Conservation (phyloP, 2,888 invertebrate species). For the Eudemis profundana region DNA sequence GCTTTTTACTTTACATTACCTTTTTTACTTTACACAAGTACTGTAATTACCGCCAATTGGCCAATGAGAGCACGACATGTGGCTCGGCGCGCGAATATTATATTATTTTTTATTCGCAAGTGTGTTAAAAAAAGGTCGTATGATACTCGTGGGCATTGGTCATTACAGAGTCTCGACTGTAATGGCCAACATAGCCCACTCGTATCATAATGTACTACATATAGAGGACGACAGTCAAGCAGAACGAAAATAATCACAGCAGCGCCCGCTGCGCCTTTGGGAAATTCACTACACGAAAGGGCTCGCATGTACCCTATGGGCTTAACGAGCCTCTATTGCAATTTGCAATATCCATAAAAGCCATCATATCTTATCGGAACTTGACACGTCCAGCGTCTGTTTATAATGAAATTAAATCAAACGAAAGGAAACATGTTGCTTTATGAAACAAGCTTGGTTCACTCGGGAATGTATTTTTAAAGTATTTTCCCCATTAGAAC, state of each 20-base stretch:
- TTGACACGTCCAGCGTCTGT: neutral
- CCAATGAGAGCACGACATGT: too few species aligned
- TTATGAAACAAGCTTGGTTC: conserved; percentile 14
- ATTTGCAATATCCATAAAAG: conserved; percentile 4
- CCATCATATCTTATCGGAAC: conserved; percentile 2
- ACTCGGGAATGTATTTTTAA: conserved; percentile 12
- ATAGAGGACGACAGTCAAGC: neutral
- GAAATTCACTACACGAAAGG: conserved; percentile 1
- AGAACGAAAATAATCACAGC: neutral
- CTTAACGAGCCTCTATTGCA: conserved; percentile 11
- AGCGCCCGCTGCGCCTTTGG: neutral
- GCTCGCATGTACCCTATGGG: neutral
- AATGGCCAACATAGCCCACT: too few species aligned
- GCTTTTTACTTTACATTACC: too few species aligned
- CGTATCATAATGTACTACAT: neutral
- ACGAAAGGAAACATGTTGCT: conserved; percentile 7
- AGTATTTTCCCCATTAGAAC: conserved; percentile 23
- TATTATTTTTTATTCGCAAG: too few species aligned
- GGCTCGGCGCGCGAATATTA: too few species aligned
- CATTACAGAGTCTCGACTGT: too few species aligned
- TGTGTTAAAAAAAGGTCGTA: too few species aligned
- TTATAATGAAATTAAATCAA: too few species aligned
- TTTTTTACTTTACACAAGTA: too few species aligned
- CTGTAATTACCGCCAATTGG: too few species aligned
- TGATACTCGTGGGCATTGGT: too few species aligned